Base-by-base conservation (phyloP, 2,797 vertebrate species). In the Gymnoscopelus braueri region DNA sequence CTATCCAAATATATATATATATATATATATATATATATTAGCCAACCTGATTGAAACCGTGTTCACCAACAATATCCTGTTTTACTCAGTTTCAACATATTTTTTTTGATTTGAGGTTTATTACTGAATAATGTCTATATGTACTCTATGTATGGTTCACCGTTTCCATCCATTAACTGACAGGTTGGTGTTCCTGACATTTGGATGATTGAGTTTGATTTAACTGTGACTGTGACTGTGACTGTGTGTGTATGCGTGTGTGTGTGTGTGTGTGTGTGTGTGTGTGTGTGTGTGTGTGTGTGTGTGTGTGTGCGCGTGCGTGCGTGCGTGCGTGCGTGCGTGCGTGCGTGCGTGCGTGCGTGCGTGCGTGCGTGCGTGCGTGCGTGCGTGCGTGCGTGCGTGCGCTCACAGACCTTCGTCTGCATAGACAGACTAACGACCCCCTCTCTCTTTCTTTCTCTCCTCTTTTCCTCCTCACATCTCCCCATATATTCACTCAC, bases 401-500 rank as follows among this genome's bases (percentile, higher is more conserved):
- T 63, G 64, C 54, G 53, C 57, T 15, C 13, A 35, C 32, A 35
- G 32, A 35, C 32, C 10, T 44, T 44, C 8, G 2, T 64, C n/a
- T 19, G 7, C 39, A 44, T 10, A 2, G 39, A 44, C 39, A 44
- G 39, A 44, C 39, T 44, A 44, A 44, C 39, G 10, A 44, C 7
- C 2, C 14, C 63, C 67, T 70, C 3, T 60, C 14, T 65, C 67
- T 70, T 3, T 60, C 2, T 15, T 44, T 19, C 32, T 47, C 1
- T 44, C 32, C 29, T 39, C 12, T 15, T 59, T 57, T 29, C 47
- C 3, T 1, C 39, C 15, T 9, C 47, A 59, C 47, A 54, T 68
- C 3, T 54, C 57, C 39, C 15, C 15, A 54, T 26, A 12, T 57
- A 13, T 65, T 64, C 49, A 63, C 32, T 71, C 69, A 77, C 63